Conservation (phyloP, 92 coral and sea anemone genomes). For the Parazoanthus darwini region DNA sequence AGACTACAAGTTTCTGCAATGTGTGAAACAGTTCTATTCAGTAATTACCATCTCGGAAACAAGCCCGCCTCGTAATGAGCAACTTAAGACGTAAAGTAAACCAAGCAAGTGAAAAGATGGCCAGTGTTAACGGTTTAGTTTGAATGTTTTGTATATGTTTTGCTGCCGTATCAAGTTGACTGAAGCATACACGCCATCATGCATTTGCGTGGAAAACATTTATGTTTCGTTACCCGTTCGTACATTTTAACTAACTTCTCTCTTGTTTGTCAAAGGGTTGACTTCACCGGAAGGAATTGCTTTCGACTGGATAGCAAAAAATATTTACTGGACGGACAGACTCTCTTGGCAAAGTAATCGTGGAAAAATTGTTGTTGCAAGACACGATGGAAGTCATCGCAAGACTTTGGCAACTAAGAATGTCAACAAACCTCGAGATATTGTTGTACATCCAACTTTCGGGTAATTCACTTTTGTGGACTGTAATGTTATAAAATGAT, state of each 20-base stretch:
- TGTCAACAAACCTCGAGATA: conserved; percentile 82
- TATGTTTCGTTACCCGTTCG: background rate
- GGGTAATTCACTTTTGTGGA: conserved; percentile 61
- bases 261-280: conserved; percentile 47
- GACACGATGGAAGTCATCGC: conserved; percentile 77
- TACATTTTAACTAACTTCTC: background rate
- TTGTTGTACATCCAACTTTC: conserved; percentile 81
- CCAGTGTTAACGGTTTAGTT: background rate
- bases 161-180: background rate
- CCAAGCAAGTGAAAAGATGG: background rate
- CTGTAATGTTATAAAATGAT: background rate
- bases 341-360: background rate
- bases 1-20: too few species aligned
- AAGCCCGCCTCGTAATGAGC: background rate
- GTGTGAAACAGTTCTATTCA: too few species aligned
- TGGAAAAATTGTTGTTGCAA: conserved; percentile 71
- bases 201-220: background rate
- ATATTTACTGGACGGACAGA: conserved; percentile 89
- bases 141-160: background rate
- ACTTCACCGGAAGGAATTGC: conserved; percentile 85
- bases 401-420: conserved; percentile 50
- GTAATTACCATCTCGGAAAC: too few species aligned
- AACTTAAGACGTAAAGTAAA: too few species aligned
- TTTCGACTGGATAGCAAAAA: conserved; percentile 93
- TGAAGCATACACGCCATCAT: too few species aligned